Conservation (phyloP, 2,888 invertebrate genomes). For the Tiliacea citrago region DNA sequence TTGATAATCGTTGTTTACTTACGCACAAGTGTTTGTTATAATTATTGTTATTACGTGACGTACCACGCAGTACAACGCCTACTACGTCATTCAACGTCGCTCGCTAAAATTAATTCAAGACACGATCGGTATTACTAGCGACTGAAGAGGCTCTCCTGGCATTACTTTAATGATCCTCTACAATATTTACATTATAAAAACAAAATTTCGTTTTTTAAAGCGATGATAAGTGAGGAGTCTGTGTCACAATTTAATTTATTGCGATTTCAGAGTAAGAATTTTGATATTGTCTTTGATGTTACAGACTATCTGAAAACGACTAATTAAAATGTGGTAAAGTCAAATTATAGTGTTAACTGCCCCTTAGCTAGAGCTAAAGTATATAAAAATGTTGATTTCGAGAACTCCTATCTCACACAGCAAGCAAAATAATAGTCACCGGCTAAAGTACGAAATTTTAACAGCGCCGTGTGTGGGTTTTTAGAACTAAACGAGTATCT, state of each 20-base stretch:
- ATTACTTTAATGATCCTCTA: constrained; percentile 60
- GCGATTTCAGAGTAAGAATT: not conserved
- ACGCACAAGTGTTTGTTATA: constrained; percentile 13
- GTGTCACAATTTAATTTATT: constrained; percentile 1
- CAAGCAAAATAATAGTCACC: constrained; percentile 6
- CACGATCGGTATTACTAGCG: constrained; percentile 72
- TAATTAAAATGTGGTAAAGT: no score
- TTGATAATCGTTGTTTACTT: constrained; percentile 20
- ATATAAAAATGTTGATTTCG: not conserved
- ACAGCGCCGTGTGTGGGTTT: not conserved
- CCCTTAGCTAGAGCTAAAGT: not conserved
- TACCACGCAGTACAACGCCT: constrained; percentile 22
- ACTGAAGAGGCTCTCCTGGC: constrained; percentile 68
- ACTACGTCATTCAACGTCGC: constrained; percentile 39
- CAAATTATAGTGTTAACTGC: not conserved
- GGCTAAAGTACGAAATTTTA: no score
- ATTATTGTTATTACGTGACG: constrained; percentile 27
- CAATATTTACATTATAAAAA: constrained; percentile 55
- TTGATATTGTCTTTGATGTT: not conserved
- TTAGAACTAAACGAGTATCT: not conserved
- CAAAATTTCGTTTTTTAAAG: constrained; percentile 24
- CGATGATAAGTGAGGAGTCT: not conserved
- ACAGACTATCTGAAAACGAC: not conserved
- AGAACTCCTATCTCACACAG: not conserved
- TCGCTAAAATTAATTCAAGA: constrained; percentile 71